phyloP scores from a whole-genome alignment of 2,797 vertebrate species.

The Rhodeus uyekii region DNA sequence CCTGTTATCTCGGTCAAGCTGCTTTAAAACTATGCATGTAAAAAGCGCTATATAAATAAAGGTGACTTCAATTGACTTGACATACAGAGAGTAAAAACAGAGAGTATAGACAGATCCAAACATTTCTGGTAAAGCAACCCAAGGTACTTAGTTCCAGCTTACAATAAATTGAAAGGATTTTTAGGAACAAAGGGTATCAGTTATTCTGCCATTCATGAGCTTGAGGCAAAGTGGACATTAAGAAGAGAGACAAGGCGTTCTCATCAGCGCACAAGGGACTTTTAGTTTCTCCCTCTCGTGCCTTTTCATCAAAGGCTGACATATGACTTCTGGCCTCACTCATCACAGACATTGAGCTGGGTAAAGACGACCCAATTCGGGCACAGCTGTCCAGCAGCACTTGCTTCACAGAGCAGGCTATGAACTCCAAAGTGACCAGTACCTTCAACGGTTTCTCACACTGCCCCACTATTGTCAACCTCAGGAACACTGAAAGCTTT shows the following conservation, averaged over 20 bases:
- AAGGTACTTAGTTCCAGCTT: neutral
- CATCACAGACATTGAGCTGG: constrained; percentile 70
- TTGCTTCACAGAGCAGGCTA: constrained; percentile 57
- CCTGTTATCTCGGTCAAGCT: too few species aligned
- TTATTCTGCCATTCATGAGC: neutral
- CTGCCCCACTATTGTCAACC: constrained; percentile 35
- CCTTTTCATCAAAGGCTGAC: constrained; percentile 73
- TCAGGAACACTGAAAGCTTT: constrained; percentile 24
- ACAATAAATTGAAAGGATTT: neutral
- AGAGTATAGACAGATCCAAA: too few species aligned
- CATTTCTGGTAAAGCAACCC: neutral
- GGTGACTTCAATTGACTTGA: too few species aligned
- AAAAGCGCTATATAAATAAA: too few species aligned
- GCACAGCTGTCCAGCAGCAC: constrained; percentile 60
- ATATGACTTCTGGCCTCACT: constrained; percentile 75
- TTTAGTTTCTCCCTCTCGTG: constrained; percentile 58
- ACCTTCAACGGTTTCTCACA: constrained; percentile 47
- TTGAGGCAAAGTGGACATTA: constrained; percentile 55
- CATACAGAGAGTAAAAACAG: too few species aligned
- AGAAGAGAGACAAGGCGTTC: constrained; percentile 50
- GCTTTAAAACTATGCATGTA: too few species aligned
- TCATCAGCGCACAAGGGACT: constrained; percentile 63
- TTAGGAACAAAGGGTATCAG: constrained; percentile 14
- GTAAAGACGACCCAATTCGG: constrained; percentile 65
- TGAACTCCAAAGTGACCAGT: constrained; percentile 40